Percentiles rank a stretch among this genome's conserved stretches.
Evolutionary conservation across 2,113 vertebrate genomes (phyloP).

Genomic region (Climacteris rufus): DNA sequence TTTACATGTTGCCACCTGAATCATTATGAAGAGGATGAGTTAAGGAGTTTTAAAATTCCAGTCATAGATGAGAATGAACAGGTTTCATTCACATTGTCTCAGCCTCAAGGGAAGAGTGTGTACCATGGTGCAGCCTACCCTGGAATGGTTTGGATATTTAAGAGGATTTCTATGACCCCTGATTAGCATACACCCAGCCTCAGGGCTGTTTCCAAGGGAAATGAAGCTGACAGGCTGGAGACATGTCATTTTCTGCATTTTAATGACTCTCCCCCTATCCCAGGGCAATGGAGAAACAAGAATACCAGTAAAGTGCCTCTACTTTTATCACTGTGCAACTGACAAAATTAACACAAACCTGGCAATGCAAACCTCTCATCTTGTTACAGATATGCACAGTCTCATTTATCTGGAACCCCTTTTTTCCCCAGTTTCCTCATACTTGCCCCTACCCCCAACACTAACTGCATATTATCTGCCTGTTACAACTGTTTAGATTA

Average conservation of each 20-base stretch:
- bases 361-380: neutral
- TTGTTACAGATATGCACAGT: neutral
- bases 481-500: neutral
- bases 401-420: neutral
- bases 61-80: neutral
- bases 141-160: neutral
- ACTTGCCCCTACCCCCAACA: neutral
- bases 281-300: neutral
- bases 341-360: neutral
- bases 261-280: neutral
- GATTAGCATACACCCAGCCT: neutral
- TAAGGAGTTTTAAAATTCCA: neutral
- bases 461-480: neutral
- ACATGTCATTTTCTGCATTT: neutral
- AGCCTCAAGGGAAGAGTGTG: neutral
- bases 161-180: neutral
- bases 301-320: neutral
- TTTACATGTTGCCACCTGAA: fast-evolving
- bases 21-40: fast-evolving
- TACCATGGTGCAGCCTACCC: neutral
- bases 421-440: neutral
- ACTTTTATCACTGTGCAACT: neutral
- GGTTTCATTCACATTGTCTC: neutral
- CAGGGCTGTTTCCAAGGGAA: neutral
- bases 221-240: neutral